Percentiles rank a stretch among this genome's conserved stretches.
Conservation (phyloP, 2,888 invertebrate species). For the Drosophila aldrichi region DNA sequence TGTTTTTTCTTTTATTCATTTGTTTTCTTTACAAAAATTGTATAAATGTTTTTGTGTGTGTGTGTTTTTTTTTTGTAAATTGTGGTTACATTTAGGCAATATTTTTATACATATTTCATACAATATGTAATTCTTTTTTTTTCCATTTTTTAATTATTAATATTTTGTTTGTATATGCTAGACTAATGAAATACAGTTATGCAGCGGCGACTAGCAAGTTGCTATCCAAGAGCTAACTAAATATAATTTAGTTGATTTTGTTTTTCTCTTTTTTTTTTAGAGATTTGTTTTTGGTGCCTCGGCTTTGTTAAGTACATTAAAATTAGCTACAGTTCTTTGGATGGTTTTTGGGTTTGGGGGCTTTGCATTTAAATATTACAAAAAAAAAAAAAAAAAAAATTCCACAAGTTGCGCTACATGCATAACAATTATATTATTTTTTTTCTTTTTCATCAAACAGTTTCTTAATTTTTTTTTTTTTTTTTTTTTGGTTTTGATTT, state of each 20-base stretch:
- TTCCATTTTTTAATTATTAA: background rate
- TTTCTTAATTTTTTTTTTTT: slow-evolving; percentile 22
- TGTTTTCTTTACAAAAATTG: slow-evolving; percentile 68
- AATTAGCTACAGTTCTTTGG: slow-evolving; percentile 73
- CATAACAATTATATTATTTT: slow-evolving; percentile 56
- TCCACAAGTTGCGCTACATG: slow-evolving; percentile 52
- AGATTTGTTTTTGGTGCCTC: slow-evolving; percentile 19
- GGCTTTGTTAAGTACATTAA: slow-evolving; percentile 68
- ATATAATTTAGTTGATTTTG: slow-evolving; percentile 1
- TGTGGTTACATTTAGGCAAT: slow-evolving; percentile 59
- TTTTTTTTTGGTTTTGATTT: background rate
- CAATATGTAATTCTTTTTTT: slow-evolving; percentile 45
- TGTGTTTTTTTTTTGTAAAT: slow-evolving; percentile 51
- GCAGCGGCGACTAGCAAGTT: slow-evolving; percentile 73
- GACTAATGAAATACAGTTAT: slow-evolving; percentile 66
- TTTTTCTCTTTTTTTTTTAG: slow-evolving; percentile 8
- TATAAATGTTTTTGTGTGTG: slow-evolving; percentile 53
- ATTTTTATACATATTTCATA: slow-evolving; percentile 42
- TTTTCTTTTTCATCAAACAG: slow-evolving; percentile 28
- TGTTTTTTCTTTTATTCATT: slow-evolving; percentile 49
- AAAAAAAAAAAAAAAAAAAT: slow-evolving; percentile 51
- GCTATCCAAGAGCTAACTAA: slow-evolving; percentile 37
- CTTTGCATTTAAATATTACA: slow-evolving; percentile 22
- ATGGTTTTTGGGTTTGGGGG: slow-evolving; percentile 40
- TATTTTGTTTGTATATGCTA: slow-evolving; percentile 46